These are phyloP conservation scores for Entomobrya proxima DNA, from an alignment of 2,888 invertebrate species.

Conservation along the genomic window DNA sequence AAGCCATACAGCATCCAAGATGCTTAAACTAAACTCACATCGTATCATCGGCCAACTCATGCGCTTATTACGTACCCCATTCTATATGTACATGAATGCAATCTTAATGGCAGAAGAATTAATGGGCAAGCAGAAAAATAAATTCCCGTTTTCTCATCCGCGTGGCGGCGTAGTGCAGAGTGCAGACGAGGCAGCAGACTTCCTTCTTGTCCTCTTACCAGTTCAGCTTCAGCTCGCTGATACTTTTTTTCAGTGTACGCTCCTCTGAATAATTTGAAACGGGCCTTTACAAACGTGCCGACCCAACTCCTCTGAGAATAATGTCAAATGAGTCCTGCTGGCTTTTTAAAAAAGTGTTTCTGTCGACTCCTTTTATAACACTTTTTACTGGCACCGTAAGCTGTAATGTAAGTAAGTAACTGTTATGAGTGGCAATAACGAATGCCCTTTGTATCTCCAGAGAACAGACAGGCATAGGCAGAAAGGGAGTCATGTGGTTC, in stretches of 20 bases:
- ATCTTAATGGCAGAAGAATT: too few relatives aligned
- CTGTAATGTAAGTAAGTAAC: slow-evolving; percentile 12
- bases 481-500: not conserved
- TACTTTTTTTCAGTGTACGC: not conserved
- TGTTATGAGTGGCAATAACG: slow-evolving; percentile 26
- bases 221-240: not conserved
- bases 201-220: not conserved
- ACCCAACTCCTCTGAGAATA: slow-evolving; percentile 1
- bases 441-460: slow-evolving; percentile 27
- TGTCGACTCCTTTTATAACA: slow-evolving; percentile 5
- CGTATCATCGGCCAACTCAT: too few relatives aligned
- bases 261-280: not conserved
- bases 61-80: too few relatives aligned
- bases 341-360: slow-evolving; percentile 16
- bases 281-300: not conserved
- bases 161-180: too few relatives aligned
- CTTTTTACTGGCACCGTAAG: slow-evolving; percentile 20
- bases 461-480: not conserved
- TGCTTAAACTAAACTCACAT: too few relatives aligned
- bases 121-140: too few relatives aligned
- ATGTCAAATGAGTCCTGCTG: slow-evolving; percentile 23
- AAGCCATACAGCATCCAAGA: too few relatives aligned
- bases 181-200: too few relatives aligned
- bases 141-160: too few relatives aligned
- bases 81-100: too few relatives aligned